Conservation (phyloP, 1,140 invertebrate species). For the Popillia japonica region DNA sequence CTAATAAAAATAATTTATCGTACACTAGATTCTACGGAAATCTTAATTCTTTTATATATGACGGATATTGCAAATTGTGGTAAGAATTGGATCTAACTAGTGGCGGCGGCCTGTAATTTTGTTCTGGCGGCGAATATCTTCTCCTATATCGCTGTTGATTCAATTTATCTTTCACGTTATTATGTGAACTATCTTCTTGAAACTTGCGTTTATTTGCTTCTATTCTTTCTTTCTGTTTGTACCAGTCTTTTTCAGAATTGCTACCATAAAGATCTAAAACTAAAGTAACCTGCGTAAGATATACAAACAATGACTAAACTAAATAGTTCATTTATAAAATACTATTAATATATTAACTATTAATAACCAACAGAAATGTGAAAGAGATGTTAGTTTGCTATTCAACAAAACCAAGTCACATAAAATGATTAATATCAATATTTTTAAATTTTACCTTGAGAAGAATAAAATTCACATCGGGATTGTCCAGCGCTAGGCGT, state of each 20-base stretch:
- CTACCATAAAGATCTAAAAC: constrained; percentile 67
- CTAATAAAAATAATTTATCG: not conserved
- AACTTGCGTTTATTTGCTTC: constrained; percentile 49
- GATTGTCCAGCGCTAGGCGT: constrained; percentile 59
- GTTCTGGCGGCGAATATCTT: constrained; percentile 59
- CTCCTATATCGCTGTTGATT: constrained; percentile 55
- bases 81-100: constrained; percentile 65
- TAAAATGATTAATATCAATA: not conserved
- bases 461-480: constrained; percentile 68
- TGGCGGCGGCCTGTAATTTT: constrained; percentile 52
- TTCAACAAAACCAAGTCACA: not conserved
- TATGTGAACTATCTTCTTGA: constrained; percentile 10
- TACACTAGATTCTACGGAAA: constrained; percentile 61
- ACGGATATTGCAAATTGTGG: constrained; percentile 66
- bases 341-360: too few relatives aligned
- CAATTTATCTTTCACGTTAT: constrained; percentile 51
- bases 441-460: constrained; percentile 52
- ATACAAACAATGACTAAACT: not conserved
- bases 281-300: not conserved
- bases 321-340: not conserved
- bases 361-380: too few relatives aligned
- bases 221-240: constrained; percentile 61
- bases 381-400: too few relatives aligned
- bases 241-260: constrained; percentile 64
- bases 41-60: constrained; percentile 68